Percentiles rank a stretch among this genome's conserved stretches.
phyloP scores from a whole-genome alignment of 2,113 vertebrate genomes.

The Oceanites oceanicus region DNA sequence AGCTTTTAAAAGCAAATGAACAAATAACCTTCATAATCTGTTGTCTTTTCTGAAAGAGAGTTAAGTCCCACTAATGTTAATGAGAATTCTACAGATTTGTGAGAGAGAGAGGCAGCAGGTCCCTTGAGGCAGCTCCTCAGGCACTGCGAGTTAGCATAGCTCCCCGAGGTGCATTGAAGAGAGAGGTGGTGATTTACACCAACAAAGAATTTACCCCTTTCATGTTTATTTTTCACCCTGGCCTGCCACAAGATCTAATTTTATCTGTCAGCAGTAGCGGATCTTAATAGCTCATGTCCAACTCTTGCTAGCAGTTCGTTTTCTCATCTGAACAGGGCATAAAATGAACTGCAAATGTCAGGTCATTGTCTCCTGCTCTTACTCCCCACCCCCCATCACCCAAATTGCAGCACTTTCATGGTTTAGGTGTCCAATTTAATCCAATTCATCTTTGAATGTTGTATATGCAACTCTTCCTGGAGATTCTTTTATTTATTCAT shows the following conservation, averaged over 20 bases:
- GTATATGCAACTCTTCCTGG: not conserved
- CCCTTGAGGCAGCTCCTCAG: not conserved
- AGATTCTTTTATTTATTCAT: not conserved
- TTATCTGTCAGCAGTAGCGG: not conserved
- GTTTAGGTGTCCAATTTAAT: not conserved
- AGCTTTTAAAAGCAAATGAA: not conserved
- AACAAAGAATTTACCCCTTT: not conserved
- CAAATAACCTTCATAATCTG: not conserved
- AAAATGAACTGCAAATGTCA: slow-evolving; percentile 22
- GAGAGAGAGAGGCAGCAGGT: not conserved
- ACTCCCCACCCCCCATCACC: not conserved
- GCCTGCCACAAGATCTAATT: not conserved
- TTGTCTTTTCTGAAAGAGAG: not conserved
- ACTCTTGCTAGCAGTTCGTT: not conserved
- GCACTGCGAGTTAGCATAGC: not conserved
- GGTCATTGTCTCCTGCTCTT: not conserved
- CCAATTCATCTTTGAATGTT: not conserved
- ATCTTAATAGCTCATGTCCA: not conserved
- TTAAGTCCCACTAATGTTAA: not conserved
- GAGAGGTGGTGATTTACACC: not conserved
- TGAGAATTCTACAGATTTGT: not conserved
- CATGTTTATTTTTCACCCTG: not conserved
- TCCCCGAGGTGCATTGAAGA: not conserved
- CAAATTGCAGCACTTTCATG: not conserved
- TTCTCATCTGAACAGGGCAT: not conserved